phyloP scores from a whole-genome alignment of 2,888 invertebrate species.

The Hedya salicella region DNA sequence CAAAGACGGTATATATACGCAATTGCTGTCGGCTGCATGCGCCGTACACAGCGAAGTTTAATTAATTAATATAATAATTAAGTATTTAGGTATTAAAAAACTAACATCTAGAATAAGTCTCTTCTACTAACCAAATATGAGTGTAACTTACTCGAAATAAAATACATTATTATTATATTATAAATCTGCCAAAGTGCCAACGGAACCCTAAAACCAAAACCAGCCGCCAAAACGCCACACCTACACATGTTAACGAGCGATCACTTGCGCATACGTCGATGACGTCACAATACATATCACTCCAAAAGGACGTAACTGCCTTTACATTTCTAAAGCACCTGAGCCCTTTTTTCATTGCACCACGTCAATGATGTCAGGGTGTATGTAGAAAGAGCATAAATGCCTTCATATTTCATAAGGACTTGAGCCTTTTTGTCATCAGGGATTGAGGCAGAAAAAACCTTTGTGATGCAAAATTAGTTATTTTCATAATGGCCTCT shows the following conservation, averaged over 20 bases:
- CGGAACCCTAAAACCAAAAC: constrained; percentile 10
- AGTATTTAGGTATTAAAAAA: too few species aligned
- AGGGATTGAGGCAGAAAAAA: neutral
- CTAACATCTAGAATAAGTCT: too few species aligned
- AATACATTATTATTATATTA: too few species aligned
- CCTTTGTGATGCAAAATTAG: neutral
- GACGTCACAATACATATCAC: neutral
- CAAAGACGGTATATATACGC: too few species aligned
- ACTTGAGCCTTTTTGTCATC: neutral
- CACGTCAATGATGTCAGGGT: neutral
- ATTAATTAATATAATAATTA: too few species aligned
- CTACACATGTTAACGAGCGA: constrained; percentile 25
- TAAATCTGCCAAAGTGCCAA: neutral
- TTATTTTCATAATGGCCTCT: neutral
- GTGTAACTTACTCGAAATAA: too few species aligned
- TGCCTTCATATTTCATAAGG: neutral
- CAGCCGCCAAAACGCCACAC: constrained; percentile 9
- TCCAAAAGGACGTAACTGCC: neutral
- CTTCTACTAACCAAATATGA: too few species aligned
- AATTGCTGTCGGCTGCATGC: too few species aligned
- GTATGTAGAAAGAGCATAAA: neutral
- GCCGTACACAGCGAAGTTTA: too few species aligned
- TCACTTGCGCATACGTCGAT: constrained; percentile 1
- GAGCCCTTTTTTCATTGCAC: neutral
- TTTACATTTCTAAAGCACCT: neutral